A percentile compares a stretch with the other conserved stretches of the same genome.
Conservation (phyloP, 2,113 vertebrate genomes). For the Sphaerodactylus townsendi region DNA sequence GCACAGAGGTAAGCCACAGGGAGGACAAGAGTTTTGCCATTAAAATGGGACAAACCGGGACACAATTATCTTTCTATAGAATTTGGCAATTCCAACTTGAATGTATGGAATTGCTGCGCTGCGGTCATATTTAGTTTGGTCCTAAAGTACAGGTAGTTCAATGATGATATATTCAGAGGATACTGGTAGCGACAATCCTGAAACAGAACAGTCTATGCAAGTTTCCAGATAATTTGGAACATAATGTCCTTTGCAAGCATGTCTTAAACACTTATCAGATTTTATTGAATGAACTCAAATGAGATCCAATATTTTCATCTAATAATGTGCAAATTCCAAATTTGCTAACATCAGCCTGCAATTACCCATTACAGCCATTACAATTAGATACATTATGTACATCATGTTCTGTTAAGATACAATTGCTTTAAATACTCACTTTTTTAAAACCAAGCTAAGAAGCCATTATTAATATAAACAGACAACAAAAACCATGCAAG, state of each 20-base stretch:
- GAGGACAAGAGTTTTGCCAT: background rate
- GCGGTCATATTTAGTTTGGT: background rate
- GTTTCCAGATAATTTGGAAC: background rate
- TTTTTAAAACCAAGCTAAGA: background rate
- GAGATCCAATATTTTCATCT: background rate
- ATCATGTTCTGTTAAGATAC: background rate
- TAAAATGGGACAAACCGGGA: background rate
- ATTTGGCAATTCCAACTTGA: background rate
- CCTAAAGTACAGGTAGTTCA: background rate
- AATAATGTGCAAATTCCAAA: background rate
- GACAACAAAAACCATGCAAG: conserved; percentile 5
- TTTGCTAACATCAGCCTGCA: background rate
- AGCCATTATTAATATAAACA: background rate
- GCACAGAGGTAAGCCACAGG: too few relatives aligned
- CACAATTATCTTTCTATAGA: background rate
- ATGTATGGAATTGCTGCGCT: background rate
- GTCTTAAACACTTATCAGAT: background rate
- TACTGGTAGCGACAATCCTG: background rate
- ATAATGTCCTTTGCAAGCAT: background rate
- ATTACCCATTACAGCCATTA: background rate
- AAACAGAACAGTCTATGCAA: background rate
- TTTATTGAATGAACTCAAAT: background rate
- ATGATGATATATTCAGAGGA: background rate
- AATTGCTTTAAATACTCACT: background rate
- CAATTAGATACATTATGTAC: background rate